Conservation (phyloP, 2,888 invertebrate species). For the Drosophila fulvimacula region DNA sequence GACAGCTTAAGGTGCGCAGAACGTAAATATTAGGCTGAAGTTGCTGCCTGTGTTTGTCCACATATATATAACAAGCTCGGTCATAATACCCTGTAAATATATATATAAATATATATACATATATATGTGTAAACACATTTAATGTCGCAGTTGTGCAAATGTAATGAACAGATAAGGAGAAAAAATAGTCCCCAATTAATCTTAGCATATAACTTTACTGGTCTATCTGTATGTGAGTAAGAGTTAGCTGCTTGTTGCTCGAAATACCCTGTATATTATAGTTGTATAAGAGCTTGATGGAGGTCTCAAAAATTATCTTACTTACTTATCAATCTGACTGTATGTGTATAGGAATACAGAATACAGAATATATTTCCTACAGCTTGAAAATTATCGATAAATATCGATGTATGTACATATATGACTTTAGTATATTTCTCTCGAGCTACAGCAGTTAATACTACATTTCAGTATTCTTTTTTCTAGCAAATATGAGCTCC, state of each 20-base stretch:
- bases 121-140: neutral
- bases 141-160: neutral
- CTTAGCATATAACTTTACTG: neutral
- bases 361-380: neutral
- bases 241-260: neutral
- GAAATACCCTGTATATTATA: neutral
- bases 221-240: neutral
- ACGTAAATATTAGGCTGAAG: too few species aligned
- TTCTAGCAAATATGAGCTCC: too few species aligned
- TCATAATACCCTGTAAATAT: neutral
- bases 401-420: neutral
- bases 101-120: neutral
- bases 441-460: too few species aligned
- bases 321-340: too few species aligned
- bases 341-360: neutral
- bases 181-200: neutral
- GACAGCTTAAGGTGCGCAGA: too few species aligned
- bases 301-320: too few species aligned
- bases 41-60: too few species aligned
- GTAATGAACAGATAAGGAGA: neutral
- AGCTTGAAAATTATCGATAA: neutral
- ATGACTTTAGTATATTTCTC: too few species aligned
- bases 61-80: too few species aligned
- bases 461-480: too few species aligned
- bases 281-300: neutral